Evolutionary conservation across 2,797 vertebrate species (phyloP), one percentile per base, ranked within the genome.

Genomic region (Danionella dracula): DNA sequence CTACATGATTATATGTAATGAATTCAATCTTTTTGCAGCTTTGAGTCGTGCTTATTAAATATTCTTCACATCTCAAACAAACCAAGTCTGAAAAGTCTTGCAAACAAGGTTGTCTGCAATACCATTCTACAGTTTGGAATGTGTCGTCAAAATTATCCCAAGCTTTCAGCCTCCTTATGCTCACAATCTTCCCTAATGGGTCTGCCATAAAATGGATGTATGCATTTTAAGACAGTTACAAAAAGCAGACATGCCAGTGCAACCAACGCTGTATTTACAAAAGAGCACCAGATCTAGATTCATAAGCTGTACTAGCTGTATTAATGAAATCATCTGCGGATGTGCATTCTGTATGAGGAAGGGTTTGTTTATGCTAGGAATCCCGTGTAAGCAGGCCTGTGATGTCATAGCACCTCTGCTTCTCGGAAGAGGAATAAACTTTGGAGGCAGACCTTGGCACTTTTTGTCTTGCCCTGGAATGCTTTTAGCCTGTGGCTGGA

Each of bases 371-470:
- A 35, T 21, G 21, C 34, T 63, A 40, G 21, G 45, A 55, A 56
- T 63, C 34, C 42, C 9, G 29, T 45, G 5, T 16, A 57, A 50
- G 46, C 21, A 17, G n/a, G n/a, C 44, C 32, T 40, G 15, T 68
- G 37, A 76, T 45, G 55, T 57, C 55, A 62, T 45, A 51, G 76
- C 50, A 54, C 61, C 65, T 69, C 44, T 72, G 58, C 35, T 60
- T 65, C 54, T 55, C 27, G 79, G 73, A 75, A 76, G 68, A 56
- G 79, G 66, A 74, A 58, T 72, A 71, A 67, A 73, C 76, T 72
- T 54, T 76, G 76, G 68, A 55, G 72, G 31, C 77, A 79, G 76
- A 81, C 81, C 79, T 79, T 72, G 72, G 67, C 53, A 42, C 21
- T 12, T 44, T 31, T 57, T 54, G 15, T 41, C 56, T 69, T 59